Conservation (phyloP, 2,113 vertebrate genomes). For the Eubucco bourcierii region DNA sequence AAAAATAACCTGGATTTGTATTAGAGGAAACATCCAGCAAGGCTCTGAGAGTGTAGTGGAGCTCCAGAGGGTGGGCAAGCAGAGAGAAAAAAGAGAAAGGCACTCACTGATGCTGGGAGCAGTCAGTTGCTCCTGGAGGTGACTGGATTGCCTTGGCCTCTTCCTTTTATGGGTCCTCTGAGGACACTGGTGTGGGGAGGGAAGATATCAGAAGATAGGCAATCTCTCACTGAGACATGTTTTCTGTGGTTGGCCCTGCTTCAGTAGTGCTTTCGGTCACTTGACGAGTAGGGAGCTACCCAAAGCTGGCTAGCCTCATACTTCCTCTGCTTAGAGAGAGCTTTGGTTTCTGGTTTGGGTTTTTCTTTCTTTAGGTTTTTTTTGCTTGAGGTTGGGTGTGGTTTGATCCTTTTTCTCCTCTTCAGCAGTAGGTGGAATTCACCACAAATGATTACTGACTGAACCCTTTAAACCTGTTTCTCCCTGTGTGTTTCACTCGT, state of each 20-base stretch:
- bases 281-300: background rate
- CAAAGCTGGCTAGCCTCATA: fast-evolving
- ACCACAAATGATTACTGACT: background rate
- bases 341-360: background rate
- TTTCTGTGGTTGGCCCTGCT: background rate
- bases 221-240: fast-evolving
- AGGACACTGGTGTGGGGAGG: background rate
- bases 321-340: background rate
- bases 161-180: background rate
- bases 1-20: conserved; percentile 29
- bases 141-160: background rate
- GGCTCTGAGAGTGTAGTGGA: background rate
- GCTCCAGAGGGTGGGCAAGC: background rate
- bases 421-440: background rate
- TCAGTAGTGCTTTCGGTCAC: background rate
- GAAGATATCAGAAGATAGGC: background rate
- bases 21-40: background rate
- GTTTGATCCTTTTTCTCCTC: background rate
- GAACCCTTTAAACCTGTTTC: background rate
- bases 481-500: background rate
- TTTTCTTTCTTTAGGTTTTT: background rate
- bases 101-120: background rate
- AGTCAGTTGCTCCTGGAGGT: fast-evolving
- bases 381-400: background rate
- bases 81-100: background rate